phyloP scores from a whole-genome alignment of 2,797 vertebrate species.

The Pangasius mekongensis region DNA sequence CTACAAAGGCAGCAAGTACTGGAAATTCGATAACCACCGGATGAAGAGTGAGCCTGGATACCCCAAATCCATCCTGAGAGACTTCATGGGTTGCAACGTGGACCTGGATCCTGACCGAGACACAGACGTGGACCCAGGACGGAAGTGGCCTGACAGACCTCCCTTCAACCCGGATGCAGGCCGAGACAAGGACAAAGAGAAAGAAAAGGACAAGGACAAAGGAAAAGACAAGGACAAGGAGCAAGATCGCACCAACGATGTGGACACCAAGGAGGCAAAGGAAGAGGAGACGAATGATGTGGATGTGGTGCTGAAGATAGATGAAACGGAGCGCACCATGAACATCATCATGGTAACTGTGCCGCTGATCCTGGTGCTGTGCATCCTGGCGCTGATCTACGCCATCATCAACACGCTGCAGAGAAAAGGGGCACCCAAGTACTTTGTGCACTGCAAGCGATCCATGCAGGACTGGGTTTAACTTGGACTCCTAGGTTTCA shows the following conservation, averaged over 20 bases:
- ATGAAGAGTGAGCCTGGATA: conserved; percentile 94
- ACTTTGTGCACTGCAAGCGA: conserved; percentile 95
- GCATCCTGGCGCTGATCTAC: conserved; percentile 89
- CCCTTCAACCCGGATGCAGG: conserved; percentile 79
- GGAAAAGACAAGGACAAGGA: conserved; percentile 55
- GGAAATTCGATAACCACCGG: conserved; percentile 96
- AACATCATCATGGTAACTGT: conserved; percentile 91
- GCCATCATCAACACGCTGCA: conserved; percentile 93
- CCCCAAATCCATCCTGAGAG: conserved; percentile 92
- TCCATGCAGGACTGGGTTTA: conserved; percentile 98
- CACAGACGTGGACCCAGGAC: conserved; percentile 66
- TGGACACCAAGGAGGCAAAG: conserved; percentile 58
- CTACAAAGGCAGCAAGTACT: conserved; percentile 95
- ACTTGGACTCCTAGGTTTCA: conserved; percentile 58
- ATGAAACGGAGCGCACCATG: conserved; percentile 89
- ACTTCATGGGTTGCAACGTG: conserved; percentile 94
- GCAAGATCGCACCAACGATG: conserved; percentile 54
- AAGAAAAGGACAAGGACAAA: conserved; percentile 57
- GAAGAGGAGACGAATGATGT: conserved; percentile 84
- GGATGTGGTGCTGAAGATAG: conserved; percentile 91
- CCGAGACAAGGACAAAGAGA: conserved; percentile 64
- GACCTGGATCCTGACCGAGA: conserved; percentile 77
- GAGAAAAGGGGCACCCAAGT: conserved; percentile 89
- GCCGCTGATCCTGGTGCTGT: conserved; percentile 90
- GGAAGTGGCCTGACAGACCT: conserved; percentile 78